phyloP scores from a whole-genome alignment of 2,113 vertebrate species.

The Chrysochloris asiatica region DNA sequence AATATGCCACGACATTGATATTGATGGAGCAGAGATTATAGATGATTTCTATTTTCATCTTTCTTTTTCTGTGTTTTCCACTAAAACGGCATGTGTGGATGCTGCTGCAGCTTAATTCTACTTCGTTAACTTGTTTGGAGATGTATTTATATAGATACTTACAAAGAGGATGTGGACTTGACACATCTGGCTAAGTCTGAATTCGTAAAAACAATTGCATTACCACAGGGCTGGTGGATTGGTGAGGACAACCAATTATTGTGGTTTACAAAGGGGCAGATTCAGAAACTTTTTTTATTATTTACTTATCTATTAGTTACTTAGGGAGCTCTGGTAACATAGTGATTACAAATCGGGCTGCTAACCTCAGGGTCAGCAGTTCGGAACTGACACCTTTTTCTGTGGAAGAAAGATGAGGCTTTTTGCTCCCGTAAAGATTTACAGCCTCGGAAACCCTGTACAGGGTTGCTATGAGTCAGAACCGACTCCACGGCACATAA shows the following conservation, averaged over 20 bases:
- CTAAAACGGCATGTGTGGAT: not conserved
- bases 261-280: not conserved
- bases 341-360: no score
- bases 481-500: no score
- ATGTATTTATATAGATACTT: not conserved
- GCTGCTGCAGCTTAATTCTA: not conserved
- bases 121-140: not conserved
- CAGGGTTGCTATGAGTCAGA: no score
- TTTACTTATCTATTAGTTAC: no score
- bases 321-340: no score
- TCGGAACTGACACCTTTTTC: no score
- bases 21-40: not conserved
- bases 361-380: no score
- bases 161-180: not conserved
- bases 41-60: not conserved
- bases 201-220: not conserved
- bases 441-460: no score
- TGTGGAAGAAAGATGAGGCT: no score
- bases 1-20: not conserved
- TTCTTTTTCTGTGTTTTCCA: constrained; percentile 27
- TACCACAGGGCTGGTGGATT: not conserved
- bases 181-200: not conserved
- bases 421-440: no score
- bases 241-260: not conserved
- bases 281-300: no score